Evolutionary conservation across 30 jellyfish, hydroid and myxozoan genomes (phyloP), one percentile per base, ranked within the genome.

Genomic region (Turritopsis rubra): DNA sequence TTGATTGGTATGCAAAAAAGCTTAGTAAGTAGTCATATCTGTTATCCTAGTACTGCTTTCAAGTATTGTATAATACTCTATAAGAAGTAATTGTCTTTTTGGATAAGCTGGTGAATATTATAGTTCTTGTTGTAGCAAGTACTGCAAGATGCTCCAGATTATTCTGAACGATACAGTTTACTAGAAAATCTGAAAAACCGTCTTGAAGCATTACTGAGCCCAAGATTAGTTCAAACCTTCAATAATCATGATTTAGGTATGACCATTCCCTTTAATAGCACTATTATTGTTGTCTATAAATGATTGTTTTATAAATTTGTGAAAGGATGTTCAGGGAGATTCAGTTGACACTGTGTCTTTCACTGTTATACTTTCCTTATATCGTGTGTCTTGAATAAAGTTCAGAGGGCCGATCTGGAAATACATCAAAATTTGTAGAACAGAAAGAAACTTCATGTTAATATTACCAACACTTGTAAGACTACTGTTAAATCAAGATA

Each of bases 111-210:
- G 9, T 3, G 13, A 13, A 68, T 68, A 19, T 27, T 68, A 68
- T 68, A 23, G 20, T 0, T 75, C 65, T 73, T 24, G 18, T 81
- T 71, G 9, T 29, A 92, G 98, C 73, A 72, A 52, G 96, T 88
- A 20, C 83, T 92, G 65, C 87, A 88, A 88, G 98, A 92, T 78
- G 95, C 86, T 65, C 98, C 98, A 30, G 98, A 92, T 66, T 92
- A 84, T 85, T 84, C 95, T 16, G 96, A 88, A 71, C 72, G 94
- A 19, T 53, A 52, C 52, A 81, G 90, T 5, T 79, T 88, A 31
- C 85, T 92, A 19, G 96, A 92, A 83, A 71, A 87, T 8, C 75
- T 84, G 52, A 92, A 92, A 52, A 87, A 92, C 82, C 75, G 72
- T 68, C 85, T 92, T 20, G 98, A 92, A 76, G 98, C 98, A 0